phyloP scores from a whole-genome alignment of 2,888 invertebrate species.

The Erebia ligea region DNA sequence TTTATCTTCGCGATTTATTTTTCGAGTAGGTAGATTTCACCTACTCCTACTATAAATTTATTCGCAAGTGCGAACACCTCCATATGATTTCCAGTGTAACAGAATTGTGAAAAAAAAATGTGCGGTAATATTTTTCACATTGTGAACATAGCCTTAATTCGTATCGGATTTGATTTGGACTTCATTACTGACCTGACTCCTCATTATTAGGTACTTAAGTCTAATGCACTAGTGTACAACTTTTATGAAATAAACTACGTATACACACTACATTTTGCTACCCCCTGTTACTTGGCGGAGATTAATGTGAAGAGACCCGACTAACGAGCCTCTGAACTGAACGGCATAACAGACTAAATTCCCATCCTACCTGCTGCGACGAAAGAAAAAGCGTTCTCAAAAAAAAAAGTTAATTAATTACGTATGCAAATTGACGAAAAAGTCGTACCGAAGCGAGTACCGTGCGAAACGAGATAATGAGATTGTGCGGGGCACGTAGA shows the following conservation, averaged over 20 bases:
- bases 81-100: no score
- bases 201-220: background rate
- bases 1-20: no score
- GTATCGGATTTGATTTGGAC: no score
- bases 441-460: slow-evolving; percentile 58
- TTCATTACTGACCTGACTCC: no score
- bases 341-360: slow-evolving; percentile 45
- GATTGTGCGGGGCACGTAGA: slow-evolving; percentile 71
- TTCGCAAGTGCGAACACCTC: no score
- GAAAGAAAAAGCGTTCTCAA: slow-evolving; percentile 54
- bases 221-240: background rate
- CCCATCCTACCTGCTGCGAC: slow-evolving; percentile 61
- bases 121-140: no score
- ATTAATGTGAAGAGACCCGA: slow-evolving; percentile 15
- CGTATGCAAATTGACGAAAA: slow-evolving; percentile 79
- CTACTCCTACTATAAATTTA: no score
- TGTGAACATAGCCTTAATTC: no score
- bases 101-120: no score
- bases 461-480: slow-evolving; percentile 68
- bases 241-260: background rate
- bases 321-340: slow-evolving; percentile 40
- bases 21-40: no score
- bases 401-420: slow-evolving; percentile 79
- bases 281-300: background rate
- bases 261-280: background rate